Conservation (phyloP, 2,797 vertebrate species). For the Halcyon badia region DNA sequence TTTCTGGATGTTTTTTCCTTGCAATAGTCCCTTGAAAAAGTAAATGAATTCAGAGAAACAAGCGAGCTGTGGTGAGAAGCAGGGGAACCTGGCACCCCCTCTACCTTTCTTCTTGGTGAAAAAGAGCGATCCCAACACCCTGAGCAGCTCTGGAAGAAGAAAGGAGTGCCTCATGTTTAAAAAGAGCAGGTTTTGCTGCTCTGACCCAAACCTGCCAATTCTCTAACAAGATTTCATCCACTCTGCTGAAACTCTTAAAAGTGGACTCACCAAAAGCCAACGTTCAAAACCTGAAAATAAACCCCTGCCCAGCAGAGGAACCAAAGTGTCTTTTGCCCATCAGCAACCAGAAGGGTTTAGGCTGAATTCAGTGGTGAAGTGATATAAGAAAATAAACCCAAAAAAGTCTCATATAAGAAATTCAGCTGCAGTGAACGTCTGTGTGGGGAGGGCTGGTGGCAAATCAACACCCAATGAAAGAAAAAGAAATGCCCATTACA, state of each 20-base stretch:
- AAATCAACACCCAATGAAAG: not conserved
- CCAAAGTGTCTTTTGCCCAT: not conserved
- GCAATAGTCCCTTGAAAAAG: not conserved
- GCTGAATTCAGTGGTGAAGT: not conserved
- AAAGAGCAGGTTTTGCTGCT: not conserved
- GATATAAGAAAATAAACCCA: not conserved
- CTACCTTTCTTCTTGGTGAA: not conserved
- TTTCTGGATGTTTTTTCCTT: not conserved
- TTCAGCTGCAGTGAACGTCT: rapidly evolving
- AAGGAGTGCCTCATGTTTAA: not conserved
- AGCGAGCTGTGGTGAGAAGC: not conserved
- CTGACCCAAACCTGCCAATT: not conserved
- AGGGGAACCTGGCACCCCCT: not conserved
- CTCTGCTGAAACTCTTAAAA: not conserved
- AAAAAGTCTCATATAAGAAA: not conserved
- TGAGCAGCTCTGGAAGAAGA: not conserved
- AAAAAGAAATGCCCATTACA: not conserved
- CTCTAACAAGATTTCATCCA: not conserved
- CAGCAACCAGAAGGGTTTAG: not conserved
- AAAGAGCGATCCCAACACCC: not conserved
- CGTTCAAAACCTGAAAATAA: not conserved
- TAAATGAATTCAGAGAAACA: not conserved
- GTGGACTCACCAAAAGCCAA: not conserved
- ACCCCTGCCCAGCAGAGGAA: not conserved
- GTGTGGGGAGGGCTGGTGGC: not conserved